Conservation (phyloP, 2,797 vertebrate genomes). For the Coreius guichenoti region DNA sequence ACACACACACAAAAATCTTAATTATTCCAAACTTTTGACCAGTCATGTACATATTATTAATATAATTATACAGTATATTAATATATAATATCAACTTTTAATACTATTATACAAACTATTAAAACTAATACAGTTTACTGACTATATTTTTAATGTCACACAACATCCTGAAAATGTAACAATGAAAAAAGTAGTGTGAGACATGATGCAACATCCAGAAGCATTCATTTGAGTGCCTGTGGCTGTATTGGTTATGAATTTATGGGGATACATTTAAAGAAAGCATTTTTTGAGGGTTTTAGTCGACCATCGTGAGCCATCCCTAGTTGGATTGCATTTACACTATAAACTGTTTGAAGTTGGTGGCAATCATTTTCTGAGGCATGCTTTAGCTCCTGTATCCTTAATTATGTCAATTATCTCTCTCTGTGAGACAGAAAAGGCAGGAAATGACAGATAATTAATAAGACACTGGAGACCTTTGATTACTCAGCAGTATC, state of each 20-base stretch:
- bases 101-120: not conserved
- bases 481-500: slow-evolving; percentile 35
- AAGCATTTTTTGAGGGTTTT: not conserved
- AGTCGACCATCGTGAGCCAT: not conserved
- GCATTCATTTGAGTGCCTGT: not conserved
- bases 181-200: no score
- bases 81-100: no score
- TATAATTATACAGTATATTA: not conserved
- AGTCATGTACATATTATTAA: not conserved
- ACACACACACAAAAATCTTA: no score
- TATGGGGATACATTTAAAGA: not conserved
- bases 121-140: no score
- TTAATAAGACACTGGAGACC: slow-evolving; percentile 37
- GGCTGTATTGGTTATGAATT: not conserved
- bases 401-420: slow-evolving; percentile 50
- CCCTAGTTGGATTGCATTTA: not conserved
- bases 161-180: no score
- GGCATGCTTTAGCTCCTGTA: not conserved
- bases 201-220: not conserved
- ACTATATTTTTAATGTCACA: no score
- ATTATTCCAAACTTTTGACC: not conserved
- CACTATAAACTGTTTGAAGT: not conserved
- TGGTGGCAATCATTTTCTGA: slow-evolving; percentile 15
- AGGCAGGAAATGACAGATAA: slow-evolving; percentile 39
- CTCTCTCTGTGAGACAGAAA: slow-evolving; percentile 24